Evolutionary conservation across 1,140 invertebrate species (phyloP).

Genomic region (Microplitis mediator): DNA sequence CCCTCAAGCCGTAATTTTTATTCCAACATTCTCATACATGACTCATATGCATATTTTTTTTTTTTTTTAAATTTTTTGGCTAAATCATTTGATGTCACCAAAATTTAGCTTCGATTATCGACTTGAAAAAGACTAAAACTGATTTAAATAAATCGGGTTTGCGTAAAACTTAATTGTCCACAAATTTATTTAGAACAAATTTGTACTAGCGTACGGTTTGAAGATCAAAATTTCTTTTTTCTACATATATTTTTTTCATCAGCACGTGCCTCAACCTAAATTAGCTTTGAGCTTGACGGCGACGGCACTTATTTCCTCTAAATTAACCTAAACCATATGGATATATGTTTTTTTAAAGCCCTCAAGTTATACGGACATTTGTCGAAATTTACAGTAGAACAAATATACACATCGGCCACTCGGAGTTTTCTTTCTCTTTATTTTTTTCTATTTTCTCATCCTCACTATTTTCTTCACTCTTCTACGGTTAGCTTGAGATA

Average conservation of each 20-base stretch:
- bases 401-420: not conserved
- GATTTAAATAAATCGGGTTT: too few relatives aligned
- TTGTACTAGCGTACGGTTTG: too few relatives aligned
- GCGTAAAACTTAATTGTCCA: too few relatives aligned
- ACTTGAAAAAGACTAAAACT: too few relatives aligned
- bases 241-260: not conserved
- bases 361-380: not conserved
- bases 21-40: too few relatives aligned
- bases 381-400: not conserved
- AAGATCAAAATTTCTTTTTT: not conserved
- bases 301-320: not conserved
- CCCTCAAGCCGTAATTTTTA: too few relatives aligned
- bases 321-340: not conserved
- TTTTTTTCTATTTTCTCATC: not conserved
- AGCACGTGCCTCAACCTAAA: not conserved
- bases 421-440: not conserved
- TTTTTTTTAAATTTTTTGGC: too few relatives aligned
- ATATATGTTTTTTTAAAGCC: not conserved
- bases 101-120: too few relatives aligned
- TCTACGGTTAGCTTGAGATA: slow-evolving; percentile 24
- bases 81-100: too few relatives aligned
- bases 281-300: not conserved
- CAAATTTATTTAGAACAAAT: too few relatives aligned
- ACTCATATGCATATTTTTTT: not conserved
- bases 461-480: slow-evolving; percentile 19